Conservation (phyloP, 2,888 invertebrate species). For the Epistrophe eligans region DNA sequence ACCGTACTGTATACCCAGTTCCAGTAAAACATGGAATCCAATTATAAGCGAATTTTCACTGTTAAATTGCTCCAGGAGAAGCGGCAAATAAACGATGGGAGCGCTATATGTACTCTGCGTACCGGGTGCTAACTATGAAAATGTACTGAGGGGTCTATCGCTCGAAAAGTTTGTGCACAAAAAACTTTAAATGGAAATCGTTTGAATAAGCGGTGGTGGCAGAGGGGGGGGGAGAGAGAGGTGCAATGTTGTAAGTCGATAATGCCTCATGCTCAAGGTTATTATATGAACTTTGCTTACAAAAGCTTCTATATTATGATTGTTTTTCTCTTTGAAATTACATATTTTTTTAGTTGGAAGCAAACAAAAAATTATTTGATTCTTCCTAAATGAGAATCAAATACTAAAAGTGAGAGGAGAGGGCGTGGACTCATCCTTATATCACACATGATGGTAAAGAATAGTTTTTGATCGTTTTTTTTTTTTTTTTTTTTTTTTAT, state of each 20-base stretch:
- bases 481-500: no score
- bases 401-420: no score
- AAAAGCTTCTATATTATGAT: not conserved
- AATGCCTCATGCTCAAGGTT: not conserved
- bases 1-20: not conserved
- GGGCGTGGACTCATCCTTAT: no score
- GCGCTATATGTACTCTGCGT: not conserved
- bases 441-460: no score
- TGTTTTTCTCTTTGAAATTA: no score
- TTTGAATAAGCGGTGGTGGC: not conserved
- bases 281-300: not conserved
- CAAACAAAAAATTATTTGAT: no score
- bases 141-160: conserved; percentile 32
- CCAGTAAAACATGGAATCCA: conserved; percentile 72
- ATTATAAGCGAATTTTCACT: conserved; percentile 73
- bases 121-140: not conserved
- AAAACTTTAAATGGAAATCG: not conserved
- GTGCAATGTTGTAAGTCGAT: not conserved
- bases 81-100: conserved; percentile 29
- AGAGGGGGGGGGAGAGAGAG: not conserved
- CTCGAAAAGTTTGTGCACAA: not conserved
- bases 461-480: no score
- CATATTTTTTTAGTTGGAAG: no score
- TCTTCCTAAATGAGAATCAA: no score
- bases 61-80: conserved; percentile 58